Evolutionary conservation across 2,888 invertebrate species (phyloP).

Genomic region (Deilephila elpenor): DNA sequence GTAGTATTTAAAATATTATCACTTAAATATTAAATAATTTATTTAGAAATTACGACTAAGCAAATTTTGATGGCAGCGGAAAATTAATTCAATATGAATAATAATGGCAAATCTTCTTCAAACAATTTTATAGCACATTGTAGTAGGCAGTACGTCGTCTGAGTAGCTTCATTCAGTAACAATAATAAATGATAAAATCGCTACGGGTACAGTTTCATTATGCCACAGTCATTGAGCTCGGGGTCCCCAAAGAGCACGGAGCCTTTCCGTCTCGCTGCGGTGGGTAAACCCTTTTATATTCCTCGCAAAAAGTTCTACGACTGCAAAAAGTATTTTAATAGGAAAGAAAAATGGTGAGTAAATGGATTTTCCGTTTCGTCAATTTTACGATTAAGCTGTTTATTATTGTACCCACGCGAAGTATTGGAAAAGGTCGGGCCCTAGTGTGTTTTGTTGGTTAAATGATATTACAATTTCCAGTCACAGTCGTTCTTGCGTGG

Average conservation of each 20-base stretch:
- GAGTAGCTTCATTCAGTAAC: conserved; percentile 50
- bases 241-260: conserved; percentile 59
- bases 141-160: conserved; percentile 39
- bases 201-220: conserved; percentile 66
- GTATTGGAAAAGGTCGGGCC: not conserved
- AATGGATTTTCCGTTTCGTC: conserved; percentile 56
- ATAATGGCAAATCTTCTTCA: conserved; percentile 43
- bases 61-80: not conserved
- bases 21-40: not conserved
- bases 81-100: conserved; percentile 34
- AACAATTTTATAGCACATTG: conserved; percentile 47
- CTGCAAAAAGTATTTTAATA: conserved; percentile 58
- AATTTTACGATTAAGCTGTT: conserved; percentile 47
- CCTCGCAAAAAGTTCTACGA: conserved; percentile 56
- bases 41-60: not conserved
- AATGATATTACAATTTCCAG: not conserved
- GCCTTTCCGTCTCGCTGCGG: conserved; percentile 56
- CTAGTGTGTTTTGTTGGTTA: not conserved
- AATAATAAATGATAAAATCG: conserved; percentile 62
- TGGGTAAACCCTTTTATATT: conserved; percentile 65
- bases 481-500: too few species aligned
- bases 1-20: not conserved
- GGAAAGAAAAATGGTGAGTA: conserved; percentile 56
- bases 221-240: conserved; percentile 61
- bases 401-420: conserved; percentile 30